A percentile compares a stretch with the other conserved stretches of the same genome.
Evolutionary conservation across 2,888 invertebrate genomes (phyloP).

Genomic region (Lepidochitona cinerea): DNA sequence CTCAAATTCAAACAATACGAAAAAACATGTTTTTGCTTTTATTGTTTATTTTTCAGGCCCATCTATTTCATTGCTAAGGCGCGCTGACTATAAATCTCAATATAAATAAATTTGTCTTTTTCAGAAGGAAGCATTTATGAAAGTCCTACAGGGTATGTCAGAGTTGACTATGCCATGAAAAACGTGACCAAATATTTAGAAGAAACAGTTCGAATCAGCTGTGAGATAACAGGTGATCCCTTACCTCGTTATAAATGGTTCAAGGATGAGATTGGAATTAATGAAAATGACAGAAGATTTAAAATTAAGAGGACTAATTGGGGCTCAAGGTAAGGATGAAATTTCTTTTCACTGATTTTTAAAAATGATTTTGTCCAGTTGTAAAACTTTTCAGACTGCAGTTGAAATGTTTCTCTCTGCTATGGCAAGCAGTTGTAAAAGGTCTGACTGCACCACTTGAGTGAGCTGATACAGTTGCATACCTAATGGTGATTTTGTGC

Average conservation of each 20-base stretch:
- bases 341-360: too few relatives aligned
- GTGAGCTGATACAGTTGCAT: too few relatives aligned
- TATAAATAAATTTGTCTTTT: too few relatives aligned
- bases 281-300: conserved; percentile 72
- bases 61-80: neutral
- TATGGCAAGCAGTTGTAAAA: too few relatives aligned
- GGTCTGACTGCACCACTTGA: too few relatives aligned
- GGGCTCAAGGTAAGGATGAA: conserved; percentile 61
- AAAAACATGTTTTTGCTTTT: too few relatives aligned
- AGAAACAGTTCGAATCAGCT: conserved; percentile 76
- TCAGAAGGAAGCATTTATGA: conserved; percentile 33
- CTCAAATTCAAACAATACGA: too few relatives aligned
- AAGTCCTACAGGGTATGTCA: conserved; percentile 39
- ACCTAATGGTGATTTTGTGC: too few relatives aligned
- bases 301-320: conserved; percentile 59
- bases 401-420: too few relatives aligned
- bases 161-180: conserved; percentile 49
- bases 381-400: too few relatives aligned
- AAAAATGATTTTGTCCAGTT: too few relatives aligned
- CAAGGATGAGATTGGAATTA: conserved; percentile 76
- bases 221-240: conserved; percentile 78
- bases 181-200: conserved; percentile 71
- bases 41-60: too few relatives aligned
- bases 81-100: neutral
- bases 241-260: conserved; percentile 77